A percentile compares a stretch with the other conserved stretches of the same genome.
These are phyloP conservation scores for Netelia virgata DNA, from an alignment of 2,888 invertebrate species.

Conservation along the genomic window DNA sequence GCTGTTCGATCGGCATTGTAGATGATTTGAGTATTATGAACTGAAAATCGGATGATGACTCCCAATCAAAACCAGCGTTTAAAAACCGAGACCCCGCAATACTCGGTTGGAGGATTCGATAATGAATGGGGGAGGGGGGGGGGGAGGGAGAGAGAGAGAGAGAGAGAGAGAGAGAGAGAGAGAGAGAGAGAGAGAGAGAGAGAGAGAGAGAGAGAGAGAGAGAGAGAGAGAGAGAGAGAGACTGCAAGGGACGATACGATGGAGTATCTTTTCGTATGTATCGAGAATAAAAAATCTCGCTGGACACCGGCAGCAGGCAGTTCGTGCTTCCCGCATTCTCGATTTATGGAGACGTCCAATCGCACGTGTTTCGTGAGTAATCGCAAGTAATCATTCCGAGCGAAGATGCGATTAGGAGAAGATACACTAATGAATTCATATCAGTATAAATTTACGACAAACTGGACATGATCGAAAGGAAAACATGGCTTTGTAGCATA, in stretches of 20 bases:
- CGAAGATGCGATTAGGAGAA: constrained; percentile 20
- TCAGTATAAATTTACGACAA: constrained; percentile 18
- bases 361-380: constrained; percentile 74
- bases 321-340: constrained; percentile 67
- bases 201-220: too few relatives aligned
- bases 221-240: too few relatives aligned
- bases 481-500: constrained; percentile 32
- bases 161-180: too few relatives aligned
- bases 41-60: too few relatives aligned
- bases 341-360: constrained; percentile 66
- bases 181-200: too few relatives aligned
- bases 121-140: too few relatives aligned
- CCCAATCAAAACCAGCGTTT: too few relatives aligned
- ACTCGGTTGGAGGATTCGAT: too few relatives aligned
- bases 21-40: too few relatives aligned
- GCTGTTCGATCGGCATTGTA: too few relatives aligned
- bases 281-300: constrained; percentile 36
- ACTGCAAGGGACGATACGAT: background rate
- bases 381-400: constrained; percentile 58
- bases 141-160: too few relatives aligned
- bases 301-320: constrained; percentile 20
- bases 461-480: constrained; percentile 2
- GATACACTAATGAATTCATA: constrained; percentile 55
- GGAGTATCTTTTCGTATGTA: constrained; percentile 33
- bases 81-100: too few relatives aligned